Evolutionary conservation across 2,888 invertebrate genomes (phyloP), one percentile per base, ranked within the genome.

Genomic region (Craniophora ligustri): DNA sequence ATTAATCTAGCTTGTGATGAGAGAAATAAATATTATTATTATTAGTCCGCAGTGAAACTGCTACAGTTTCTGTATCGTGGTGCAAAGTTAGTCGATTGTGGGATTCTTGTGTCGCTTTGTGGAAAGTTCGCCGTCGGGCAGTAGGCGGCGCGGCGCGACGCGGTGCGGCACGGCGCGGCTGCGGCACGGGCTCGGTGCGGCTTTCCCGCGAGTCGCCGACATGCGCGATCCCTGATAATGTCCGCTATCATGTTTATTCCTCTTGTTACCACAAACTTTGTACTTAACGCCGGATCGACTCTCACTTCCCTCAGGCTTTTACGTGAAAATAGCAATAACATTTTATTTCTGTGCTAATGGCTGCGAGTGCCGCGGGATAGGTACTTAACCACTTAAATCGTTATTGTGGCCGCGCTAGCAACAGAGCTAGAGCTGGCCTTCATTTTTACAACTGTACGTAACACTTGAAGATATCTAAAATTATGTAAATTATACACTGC

Each of bases 91-190:
- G 46, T 35, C 26, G 26, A 63, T 62, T 30, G 26, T 14, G 21
- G 32, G 11, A 42, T 68, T 65, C 68, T 58, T 50, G 10, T 31
- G 15, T 14, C 14, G 34, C 48, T 57, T 65, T 34, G 53, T 42
- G 47, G 38, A 65, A 65, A 62, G 58, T 65, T 48, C 28, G 16
- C 11, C 28, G 11, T 19, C 32, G 40, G 18, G n/a, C 11, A 14
- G 10, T 4, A n/a, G 31, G 15, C 26, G 15, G 28, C 15, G n/a
- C 21, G 21, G 14, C 3, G 10, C 18, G 0, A 13, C 10, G 13
- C 18, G 19, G 41, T 11, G 18, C 13, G 18, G 10, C 16, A n/a
- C n/a, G n/a, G 11, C 21, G 15, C 21, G 15, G 40, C n/a, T 19
- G n/a, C 21, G 16, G 14, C 3, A 8, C 19, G 0, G 13, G 23